phyloP scores from a whole-genome alignment of 1,140 invertebrate species.

The Danaus plexippus region DNA sequence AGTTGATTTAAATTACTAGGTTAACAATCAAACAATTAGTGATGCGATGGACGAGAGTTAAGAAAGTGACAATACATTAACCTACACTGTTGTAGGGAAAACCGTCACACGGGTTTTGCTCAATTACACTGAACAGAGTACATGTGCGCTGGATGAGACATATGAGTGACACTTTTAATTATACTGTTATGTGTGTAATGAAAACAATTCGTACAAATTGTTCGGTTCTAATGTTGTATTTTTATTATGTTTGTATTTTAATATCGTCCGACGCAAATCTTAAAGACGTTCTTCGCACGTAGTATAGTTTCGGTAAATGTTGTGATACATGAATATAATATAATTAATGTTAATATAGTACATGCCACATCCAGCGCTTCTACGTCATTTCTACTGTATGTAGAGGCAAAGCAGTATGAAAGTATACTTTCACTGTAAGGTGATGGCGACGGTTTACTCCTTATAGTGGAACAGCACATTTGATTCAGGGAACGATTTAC shows the following conservation, averaged over 20 bases:
- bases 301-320: no score
- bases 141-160: no score
- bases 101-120: slow-evolving; percentile 63
- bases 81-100: slow-evolving; percentile 64
- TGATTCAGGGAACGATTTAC: slow-evolving; percentile 47
- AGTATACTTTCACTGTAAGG: slow-evolving; percentile 63
- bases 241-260: no score
- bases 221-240: no score
- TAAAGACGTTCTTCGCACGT: no score
- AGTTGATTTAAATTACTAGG: slow-evolving; percentile 62
- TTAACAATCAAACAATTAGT: slow-evolving; percentile 65
- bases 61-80: slow-evolving; percentile 69
- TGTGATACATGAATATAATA: slow-evolving; percentile 21
- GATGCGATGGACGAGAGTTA: slow-evolving; percentile 51
- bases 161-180: no score
- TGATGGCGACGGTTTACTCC: slow-evolving; percentile 57
- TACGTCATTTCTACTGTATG: slow-evolving; percentile 28
- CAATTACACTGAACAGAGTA: slow-evolving; percentile 45
- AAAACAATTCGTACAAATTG: no score
- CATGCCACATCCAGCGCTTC: slow-evolving; percentile 36
- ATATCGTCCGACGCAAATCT: no score
- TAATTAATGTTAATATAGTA: slow-evolving; percentile 22
- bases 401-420: slow-evolving; percentile 54
- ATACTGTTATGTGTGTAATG: no score
- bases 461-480: slow-evolving; percentile 66